Percentiles rank a stretch among this genome's conserved stretches.
phyloP scores from a whole-genome alignment of 2,888 invertebrate species.

The Meiosimyza platycephala region DNA sequence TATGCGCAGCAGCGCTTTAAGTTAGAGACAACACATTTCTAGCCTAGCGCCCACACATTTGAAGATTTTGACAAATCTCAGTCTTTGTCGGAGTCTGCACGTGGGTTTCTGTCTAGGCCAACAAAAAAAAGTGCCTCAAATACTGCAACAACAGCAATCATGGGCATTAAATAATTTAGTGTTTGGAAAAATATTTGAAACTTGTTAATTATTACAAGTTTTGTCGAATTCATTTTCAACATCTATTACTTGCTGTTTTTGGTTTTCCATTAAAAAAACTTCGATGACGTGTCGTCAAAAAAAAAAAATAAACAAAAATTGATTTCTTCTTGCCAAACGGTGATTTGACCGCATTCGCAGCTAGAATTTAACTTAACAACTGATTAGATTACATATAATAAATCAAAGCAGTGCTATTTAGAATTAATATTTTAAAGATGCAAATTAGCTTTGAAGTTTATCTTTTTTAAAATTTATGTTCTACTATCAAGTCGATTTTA shows the following conservation, averaged over 20 bases:
- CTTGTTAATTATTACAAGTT: constrained; percentile 30
- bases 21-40: too few relatives aligned
- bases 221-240: constrained; percentile 15
- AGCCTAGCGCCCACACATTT: constrained; percentile 22
- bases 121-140: background rate
- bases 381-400: too few relatives aligned
- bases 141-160: background rate
- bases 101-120: constrained; percentile 19
- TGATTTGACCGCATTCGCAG: too few relatives aligned
- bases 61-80: background rate
- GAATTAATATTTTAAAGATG: too few relatives aligned
- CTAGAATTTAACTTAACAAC: too few relatives aligned
- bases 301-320: background rate
- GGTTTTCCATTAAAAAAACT: background rate
- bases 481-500: background rate
- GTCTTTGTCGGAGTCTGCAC: background rate
- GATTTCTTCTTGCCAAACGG: too few relatives aligned
- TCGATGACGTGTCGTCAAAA: constrained; percentile 19
- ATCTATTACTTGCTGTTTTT: constrained; percentile 13
- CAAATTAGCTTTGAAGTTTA: too few relatives aligned
- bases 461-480: too few relatives aligned
- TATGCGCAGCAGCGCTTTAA: constrained; percentile 10
- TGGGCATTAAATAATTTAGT: background rate
- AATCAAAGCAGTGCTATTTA: too few relatives aligned
- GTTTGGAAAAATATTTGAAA: constrained; percentile 22